phyloP scores from a whole-genome alignment of 2,113 vertebrate species.

The Bungarus multicinctus region DNA sequence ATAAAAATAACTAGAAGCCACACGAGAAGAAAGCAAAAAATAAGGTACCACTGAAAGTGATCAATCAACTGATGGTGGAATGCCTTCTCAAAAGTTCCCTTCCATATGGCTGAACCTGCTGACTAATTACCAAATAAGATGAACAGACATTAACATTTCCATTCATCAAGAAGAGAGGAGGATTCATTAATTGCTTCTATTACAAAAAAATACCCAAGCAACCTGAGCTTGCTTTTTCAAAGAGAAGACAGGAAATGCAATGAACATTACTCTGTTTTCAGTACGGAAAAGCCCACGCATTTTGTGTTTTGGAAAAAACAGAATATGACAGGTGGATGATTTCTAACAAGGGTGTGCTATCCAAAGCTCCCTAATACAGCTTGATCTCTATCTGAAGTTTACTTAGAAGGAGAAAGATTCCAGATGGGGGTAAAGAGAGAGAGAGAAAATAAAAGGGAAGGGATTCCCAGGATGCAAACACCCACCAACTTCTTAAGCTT shows the following conservation, averaged over 20 bases:
- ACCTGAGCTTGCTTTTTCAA: slow-evolving; percentile 30
- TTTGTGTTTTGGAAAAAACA: not conserved
- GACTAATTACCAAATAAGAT: not conserved
- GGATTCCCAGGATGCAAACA: not conserved
- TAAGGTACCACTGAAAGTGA: not conserved
- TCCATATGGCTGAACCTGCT: not conserved
- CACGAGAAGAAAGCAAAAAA: not conserved
- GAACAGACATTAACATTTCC: not conserved
- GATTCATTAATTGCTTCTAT: slow-evolving; percentile 1
- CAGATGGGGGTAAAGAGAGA: not conserved
- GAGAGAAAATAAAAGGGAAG: not conserved
- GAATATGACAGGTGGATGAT: slow-evolving; percentile 24
- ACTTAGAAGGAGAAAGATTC: not conserved
- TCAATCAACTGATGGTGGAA: not conserved
- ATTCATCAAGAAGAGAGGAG: not conserved
- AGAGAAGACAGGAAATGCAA: slow-evolving; percentile 19
- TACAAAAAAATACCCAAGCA: slow-evolving; percentile 9
- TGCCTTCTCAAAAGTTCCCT: not conserved
- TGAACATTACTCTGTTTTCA: slow-evolving; percentile 34
- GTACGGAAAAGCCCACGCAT: slow-evolving; percentile 12
- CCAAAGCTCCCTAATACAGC: not conserved
- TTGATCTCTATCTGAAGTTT: not conserved
- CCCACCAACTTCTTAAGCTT: not conserved
- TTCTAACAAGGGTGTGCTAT: slow-evolving; percentile 26
- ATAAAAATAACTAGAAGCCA: not conserved